phyloP scores from a whole-genome alignment of 2,888 invertebrate genomes.

The Incurvaria masculella region DNA sequence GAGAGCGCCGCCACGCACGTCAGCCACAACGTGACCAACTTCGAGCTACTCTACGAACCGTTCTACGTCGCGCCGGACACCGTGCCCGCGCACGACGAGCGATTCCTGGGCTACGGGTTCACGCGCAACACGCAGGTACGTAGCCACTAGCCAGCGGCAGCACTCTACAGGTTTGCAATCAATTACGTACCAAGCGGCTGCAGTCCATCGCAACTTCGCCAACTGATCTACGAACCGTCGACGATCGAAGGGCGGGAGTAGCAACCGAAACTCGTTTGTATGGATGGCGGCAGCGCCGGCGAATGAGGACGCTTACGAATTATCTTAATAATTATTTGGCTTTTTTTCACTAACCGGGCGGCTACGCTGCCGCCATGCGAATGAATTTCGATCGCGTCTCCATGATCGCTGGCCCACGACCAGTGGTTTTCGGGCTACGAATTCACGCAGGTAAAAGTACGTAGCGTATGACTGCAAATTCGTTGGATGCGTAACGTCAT shows the following conservation, averaged over 20 bases:
- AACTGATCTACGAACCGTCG: background rate
- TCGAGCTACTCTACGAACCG: conserved; percentile 85
- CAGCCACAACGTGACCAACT: conserved; percentile 82
- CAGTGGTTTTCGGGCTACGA: conserved; percentile 90
- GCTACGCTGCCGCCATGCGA: no score
- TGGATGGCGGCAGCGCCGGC: no score
- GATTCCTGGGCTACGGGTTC: conserved; percentile 89
- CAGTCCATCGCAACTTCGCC: background rate
- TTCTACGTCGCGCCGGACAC: conserved; percentile 84
- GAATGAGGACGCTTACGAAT: no score
- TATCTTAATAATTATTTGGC: no score
- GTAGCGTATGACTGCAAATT: no score
- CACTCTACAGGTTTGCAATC: no score
- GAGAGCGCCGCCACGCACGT: conserved; percentile 65
- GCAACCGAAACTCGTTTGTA: no score
- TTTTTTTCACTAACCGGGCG: no score
- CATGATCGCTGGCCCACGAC: conserved; percentile 76
- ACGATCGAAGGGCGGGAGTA: no score
- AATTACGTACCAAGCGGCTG: background rate
- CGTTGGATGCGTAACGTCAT: no score
- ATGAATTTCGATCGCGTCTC: conserved; percentile 79
- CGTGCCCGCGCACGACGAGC: conserved; percentile 82
- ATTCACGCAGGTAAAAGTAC: conserved; percentile 87
- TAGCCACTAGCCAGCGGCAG: conserved; percentile 17
- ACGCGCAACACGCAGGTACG: conserved; percentile 87